These are phyloP conservation scores for Eutolmus rufibarbis DNA, from an alignment of 2,888 invertebrate species.

Conservation along the genomic window DNA sequence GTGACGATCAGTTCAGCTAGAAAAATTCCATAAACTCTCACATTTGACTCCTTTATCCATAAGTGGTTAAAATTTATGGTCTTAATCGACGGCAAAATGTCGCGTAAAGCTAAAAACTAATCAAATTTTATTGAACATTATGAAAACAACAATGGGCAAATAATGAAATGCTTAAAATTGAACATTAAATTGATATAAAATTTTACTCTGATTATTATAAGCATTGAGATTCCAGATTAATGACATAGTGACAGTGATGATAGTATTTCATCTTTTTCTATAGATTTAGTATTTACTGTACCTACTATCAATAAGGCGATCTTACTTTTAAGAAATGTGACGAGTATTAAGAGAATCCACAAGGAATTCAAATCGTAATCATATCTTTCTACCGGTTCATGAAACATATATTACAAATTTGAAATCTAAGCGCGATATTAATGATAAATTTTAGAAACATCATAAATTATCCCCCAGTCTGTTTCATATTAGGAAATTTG, in stretches of 20 bases:
- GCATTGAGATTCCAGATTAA: background rate
- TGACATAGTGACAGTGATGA: no score
- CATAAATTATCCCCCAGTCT: background rate
- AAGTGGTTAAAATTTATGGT: background rate
- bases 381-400: background rate
- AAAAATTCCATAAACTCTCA: background rate
- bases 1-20: no score
- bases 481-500: background rate
- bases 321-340: background rate
- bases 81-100: background rate
- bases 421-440: background rate
- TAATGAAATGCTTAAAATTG: background rate
- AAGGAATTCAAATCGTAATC: background rate
- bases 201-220: background rate
- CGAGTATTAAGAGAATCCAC: background rate
- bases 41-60: background rate
- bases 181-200: background rate
- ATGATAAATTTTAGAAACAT: background rate
- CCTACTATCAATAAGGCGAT: background rate
- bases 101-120: background rate
- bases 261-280: no score
- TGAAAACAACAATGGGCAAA: no score
- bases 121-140: background rate
- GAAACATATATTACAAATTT: background rate
- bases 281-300: background rate